A percentile compares a stretch with the other conserved stretches of the same genome.
These are phyloP conservation scores for Ariopsis seemanni DNA, from an alignment of 2,113 vertebrate species.

Conservation along the genomic window DNA sequence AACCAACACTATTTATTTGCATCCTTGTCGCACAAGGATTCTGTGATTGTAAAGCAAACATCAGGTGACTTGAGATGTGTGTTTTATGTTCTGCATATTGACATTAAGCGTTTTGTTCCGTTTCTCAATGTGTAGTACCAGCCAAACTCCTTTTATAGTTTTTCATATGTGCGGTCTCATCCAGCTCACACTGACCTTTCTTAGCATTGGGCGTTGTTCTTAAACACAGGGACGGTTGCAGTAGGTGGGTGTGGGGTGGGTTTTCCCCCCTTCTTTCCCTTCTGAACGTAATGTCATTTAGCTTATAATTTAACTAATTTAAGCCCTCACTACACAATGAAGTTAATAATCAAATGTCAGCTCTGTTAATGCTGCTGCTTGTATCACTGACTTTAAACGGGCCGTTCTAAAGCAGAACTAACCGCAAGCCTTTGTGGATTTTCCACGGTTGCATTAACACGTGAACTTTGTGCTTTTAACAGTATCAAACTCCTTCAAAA, in stretches of 20 bases:
- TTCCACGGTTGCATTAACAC: not conserved
- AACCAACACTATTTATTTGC: not conserved
- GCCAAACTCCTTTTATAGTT: not conserved
- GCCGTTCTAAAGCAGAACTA: not conserved
- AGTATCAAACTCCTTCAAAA: not conserved
- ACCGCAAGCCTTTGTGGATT: not conserved
- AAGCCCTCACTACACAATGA: not conserved
- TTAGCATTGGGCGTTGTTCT: not conserved
- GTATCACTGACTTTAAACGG: not conserved
- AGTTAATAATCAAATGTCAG: not conserved
- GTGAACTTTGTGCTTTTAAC: not conserved
- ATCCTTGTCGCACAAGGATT: not conserved
- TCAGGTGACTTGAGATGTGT: not conserved
- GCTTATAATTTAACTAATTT: not conserved
- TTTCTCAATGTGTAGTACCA: no score
- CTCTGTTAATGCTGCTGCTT: not conserved
- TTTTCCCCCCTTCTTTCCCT: no score
- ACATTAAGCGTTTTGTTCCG: conserved; percentile 3
- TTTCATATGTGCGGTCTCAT: not conserved
- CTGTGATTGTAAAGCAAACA: conserved; percentile 6
- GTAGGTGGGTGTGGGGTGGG: no score
- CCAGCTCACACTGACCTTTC: no score
- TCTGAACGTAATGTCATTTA: not conserved
- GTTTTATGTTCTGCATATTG: not conserved
- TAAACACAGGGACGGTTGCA: not conserved